phyloP scores from a whole-genome alignment of 2,797 vertebrate genomes.

The Morus bassanus region DNA sequence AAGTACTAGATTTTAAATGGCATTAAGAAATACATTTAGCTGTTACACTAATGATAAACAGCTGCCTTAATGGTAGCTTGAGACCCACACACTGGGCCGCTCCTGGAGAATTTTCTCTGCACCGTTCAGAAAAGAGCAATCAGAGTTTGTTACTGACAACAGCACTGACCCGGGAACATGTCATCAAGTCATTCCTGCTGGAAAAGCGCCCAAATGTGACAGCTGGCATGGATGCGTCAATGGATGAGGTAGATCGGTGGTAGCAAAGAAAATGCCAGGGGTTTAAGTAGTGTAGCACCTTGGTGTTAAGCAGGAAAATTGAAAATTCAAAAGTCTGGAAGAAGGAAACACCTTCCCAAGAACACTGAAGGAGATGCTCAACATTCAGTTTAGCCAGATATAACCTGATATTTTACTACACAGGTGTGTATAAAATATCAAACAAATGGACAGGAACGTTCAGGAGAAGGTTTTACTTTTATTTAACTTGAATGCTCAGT shows the following conservation, averaged over 20 bases:
- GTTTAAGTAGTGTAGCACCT: background rate
- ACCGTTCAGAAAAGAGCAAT: background rate
- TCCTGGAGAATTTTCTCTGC: background rate
- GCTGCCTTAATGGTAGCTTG: background rate
- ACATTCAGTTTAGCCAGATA: background rate
- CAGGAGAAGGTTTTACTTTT: background rate
- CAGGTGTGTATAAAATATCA: background rate
- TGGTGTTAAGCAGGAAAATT: background rate
- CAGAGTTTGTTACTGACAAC: background rate
- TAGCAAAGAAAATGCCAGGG: background rate
- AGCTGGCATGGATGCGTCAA: fast-evolving
- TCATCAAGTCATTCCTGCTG: background rate
- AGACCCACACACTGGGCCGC: background rate
- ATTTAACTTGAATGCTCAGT: background rate
- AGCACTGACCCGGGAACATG: fast-evolving
- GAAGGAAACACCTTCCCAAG: background rate
- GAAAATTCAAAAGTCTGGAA: background rate
- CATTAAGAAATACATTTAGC: background rate
- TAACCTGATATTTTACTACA: background rate
- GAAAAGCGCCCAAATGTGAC: background rate
- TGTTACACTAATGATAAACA: background rate
- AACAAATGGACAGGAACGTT: background rate
- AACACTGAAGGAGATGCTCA: background rate
- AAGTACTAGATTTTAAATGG: background rate
- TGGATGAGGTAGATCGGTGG: background rate